Evolutionary conservation across 1,140 invertebrate genomes (phyloP), one percentile per base, ranked within the genome.

Genomic region (Aphidius ervi): DNA sequence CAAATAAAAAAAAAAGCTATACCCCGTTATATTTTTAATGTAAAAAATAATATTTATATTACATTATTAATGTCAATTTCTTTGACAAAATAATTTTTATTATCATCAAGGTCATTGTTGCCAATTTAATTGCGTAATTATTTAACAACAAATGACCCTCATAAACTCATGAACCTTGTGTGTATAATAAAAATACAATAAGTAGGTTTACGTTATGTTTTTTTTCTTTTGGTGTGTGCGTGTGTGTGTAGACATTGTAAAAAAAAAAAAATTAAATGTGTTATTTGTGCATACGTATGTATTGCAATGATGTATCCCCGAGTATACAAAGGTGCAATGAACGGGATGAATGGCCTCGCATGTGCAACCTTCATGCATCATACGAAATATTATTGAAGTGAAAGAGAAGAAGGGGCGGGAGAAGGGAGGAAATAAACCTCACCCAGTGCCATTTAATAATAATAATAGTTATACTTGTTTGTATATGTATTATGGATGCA

Each of bases 331-430:
- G 4, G 23, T 37, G 41, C 39, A 59, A 6, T 40, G 9, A 45
- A 31, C 10, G 49, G 49, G 47, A 59, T 52, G 58, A 59, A 59
- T 59, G 48, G 58, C 58, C 49, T 59, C 49, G 42, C 58, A 59
- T 59, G 58, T 59, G 40, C 10, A 52, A 46, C 58, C 43, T 59
- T 59, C 57, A 41, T 59, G 49, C 49, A 59, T 49, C 40, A 23
- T 37, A 41, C 20, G 47, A 48, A 59, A 53, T 42, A 50, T 31
- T 59, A 48, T 48, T 16, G n/a, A 31, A 31, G 23, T 31, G 23
- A 31, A 31, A 31, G 23, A 31, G 23, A 31, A 1, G 4, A 4
- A 31, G 23, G 4, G 23, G 4, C 23, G 4, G 4, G 23, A 31
- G 2, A 31, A 31, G 23, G 16, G 23, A 31, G 2, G 4, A 31